Evolutionary conservation across 2,888 invertebrate species (phyloP), one percentile per base, ranked within the genome.

Genomic region (Bhutanitis thaidina): DNA sequence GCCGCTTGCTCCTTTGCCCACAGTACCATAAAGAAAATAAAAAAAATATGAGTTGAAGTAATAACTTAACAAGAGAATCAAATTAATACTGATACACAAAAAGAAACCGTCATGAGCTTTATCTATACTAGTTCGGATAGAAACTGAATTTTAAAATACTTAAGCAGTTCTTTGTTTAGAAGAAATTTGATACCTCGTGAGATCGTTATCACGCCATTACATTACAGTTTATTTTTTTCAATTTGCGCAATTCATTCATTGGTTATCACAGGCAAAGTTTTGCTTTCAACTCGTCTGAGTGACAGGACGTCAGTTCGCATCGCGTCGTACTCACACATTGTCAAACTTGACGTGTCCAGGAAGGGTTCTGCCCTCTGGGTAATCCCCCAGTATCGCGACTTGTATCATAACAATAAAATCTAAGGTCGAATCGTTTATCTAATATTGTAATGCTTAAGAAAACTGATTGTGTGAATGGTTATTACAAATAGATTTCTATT

Each of bases 401-500:
- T 43, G 43, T 43, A 32, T 32, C 20, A 40, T 29, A 36, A 45
- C 35, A 45, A 44, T 27, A 8, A 36, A 27, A 13, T 29, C 25
- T 43, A 43, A 39, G 34, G 29, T 13, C 14, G 44, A 40, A 46
- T 39, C 36, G 47, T 48, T 51, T 52, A 52, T 49, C 34, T 44
- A 38, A 41, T 39, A 49, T 39, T 45, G 47, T 60, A 58, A 58
- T 54, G 58, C 58, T 54, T 53, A 54, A 58, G 60, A 66, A 66
- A 65, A 61, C 54, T 48, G 25, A 41, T 38, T 46, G 45, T 27
- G 12, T n/a, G 8, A 35, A 36, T 36, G 36, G 15, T 8, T 36
- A 13, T 9, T 8, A 34, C n/a, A n/a, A n/a, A n/a, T n/a, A n/a
- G n/a, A n/a, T n/a, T n/a, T n/a, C n/a, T 15, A 2, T 15, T 36